Evolutionary conservation across 1,140 invertebrate genomes (phyloP), one percentile per base, ranked within the genome.

Genomic region (Archivesica marissinica): DNA sequence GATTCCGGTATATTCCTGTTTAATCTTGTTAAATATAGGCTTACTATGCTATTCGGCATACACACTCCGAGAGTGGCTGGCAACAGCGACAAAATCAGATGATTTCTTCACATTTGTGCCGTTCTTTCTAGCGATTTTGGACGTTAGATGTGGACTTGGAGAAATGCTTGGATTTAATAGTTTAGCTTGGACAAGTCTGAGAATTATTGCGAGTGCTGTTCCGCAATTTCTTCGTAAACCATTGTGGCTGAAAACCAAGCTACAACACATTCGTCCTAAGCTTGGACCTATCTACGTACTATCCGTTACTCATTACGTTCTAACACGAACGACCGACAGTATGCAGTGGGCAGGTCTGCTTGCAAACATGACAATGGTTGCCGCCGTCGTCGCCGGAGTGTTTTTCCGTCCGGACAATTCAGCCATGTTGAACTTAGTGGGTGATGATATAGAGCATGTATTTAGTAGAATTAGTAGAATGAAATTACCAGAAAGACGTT

Each of bases 171-270:
- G 68, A 30, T 20, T 72, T 70, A 23, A 17, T 0, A 13, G 6
- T 28, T 2, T 11, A n/a, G 61, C 9, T 9, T 47, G 52, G 25
- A 23, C 1, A 30, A 50, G 39, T 13, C 11, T 52, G 6, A n/a
- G 81, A 52, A 70, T 87, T 7, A 2, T 85, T 7, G 35, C 77
- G 20, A 70, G 64, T 2, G 81, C 82, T n/a, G 47, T 87, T 2
- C 86, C 86, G 2, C 86, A 87, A 33, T 87, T 87, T 50, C 50
- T 85, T 4, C 66, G 86, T 11, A 79, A 77, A 28, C 86, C 86
- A 6, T 20, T 77, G 28, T 74, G 70, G 54, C 44, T 87, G 25
- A 87, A 87, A 52, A 72, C 70, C 20, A 87, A 85, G 56, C 23
- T 87, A 39, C 86, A 87, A 80, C 81, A 72, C 20, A 17, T 87